A percentile compares a stretch with the other conserved stretches of the same genome.
Evolutionary conservation across 2,797 vertebrate genomes (phyloP).

Genomic region (Mionectes olivaceus): DNA sequence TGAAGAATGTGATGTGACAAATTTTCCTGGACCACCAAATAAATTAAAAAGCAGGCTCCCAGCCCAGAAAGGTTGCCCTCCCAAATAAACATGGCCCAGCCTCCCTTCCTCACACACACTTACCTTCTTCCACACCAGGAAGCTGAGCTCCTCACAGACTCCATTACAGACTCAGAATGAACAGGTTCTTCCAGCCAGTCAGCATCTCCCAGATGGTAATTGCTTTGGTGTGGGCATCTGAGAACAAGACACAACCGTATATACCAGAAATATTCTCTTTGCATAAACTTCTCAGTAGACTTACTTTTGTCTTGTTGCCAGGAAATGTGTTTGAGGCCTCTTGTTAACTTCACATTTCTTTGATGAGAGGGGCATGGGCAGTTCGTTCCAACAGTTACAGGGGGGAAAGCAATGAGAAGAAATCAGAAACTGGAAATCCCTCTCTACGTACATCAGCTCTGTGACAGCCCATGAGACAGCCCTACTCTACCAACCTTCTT

Average conservation of each 20-base stretch:
- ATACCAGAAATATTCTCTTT: conserved; percentile 49
- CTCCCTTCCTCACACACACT: conserved; percentile 34
- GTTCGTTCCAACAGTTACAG: conserved; percentile 15
- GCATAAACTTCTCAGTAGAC: conserved; percentile 59
- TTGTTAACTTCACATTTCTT: conserved; percentile 42
- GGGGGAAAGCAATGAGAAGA: neutral
- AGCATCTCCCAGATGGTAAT: neutral
- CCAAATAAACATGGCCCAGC: conserved; percentile 43
- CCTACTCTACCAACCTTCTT: neutral
- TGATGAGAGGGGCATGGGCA: conserved; percentile 27
- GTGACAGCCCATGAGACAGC: neutral
- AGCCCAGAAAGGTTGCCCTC: conserved; percentile 48
- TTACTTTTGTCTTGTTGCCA: conserved; percentile 61
- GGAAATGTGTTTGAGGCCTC: conserved; percentile 41
- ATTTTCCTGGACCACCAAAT: conserved; percentile 41
- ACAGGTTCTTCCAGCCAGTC: conserved; percentile 56
- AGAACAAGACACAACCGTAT: conserved; percentile 64
- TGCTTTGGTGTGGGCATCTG: conserved; percentile 44
- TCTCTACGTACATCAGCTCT: neutral
- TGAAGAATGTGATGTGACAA: conserved; percentile 34
- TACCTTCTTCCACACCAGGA: conserved; percentile 34
- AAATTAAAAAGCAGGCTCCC: conserved; percentile 55
- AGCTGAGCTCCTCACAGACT: conserved; percentile 19
- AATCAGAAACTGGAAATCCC: neutral
- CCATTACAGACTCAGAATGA: conserved; percentile 22